These are phyloP conservation scores for Pelvicachromis taeniatus DNA, from an alignment of 2,113 vertebrate genomes.

Conservation along the genomic window DNA sequence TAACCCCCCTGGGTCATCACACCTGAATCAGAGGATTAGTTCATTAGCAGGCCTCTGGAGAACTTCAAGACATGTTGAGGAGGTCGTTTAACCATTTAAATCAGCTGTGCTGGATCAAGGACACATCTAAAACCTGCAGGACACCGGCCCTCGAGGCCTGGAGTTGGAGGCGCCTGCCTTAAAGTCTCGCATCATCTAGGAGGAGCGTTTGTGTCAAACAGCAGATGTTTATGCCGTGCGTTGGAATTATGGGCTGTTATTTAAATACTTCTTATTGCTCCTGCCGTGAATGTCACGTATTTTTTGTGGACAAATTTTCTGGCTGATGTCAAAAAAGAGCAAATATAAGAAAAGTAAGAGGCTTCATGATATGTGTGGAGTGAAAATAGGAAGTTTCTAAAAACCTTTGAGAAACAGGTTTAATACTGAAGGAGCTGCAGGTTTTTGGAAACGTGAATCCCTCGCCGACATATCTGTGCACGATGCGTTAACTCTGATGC, in stretches of 20 bases:
- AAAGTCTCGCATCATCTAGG: too few relatives aligned
- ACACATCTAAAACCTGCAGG: too few relatives aligned
- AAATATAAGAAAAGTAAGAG: background rate
- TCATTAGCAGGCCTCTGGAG: too few relatives aligned
- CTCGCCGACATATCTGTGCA: background rate
- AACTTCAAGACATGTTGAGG: too few relatives aligned
- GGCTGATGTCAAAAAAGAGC: background rate
- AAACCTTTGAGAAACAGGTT: background rate
- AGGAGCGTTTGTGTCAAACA: background rate
- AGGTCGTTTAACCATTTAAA: too few relatives aligned
- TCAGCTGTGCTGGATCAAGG: too few relatives aligned
- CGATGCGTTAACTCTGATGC: background rate
- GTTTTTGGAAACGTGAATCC: background rate
- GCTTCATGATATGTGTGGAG: accelerated
- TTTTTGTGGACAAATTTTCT: accelerated
- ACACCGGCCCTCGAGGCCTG: too few relatives aligned
- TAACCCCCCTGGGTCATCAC: too few relatives aligned
- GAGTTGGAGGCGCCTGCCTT: too few relatives aligned
- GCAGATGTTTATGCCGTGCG: background rate
- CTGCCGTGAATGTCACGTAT: accelerated
- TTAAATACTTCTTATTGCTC: background rate
- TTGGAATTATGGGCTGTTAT: background rate
- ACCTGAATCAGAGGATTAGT: too few relatives aligned
- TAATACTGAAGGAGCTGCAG: background rate
- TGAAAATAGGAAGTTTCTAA: accelerated